These are phyloP conservation scores for Drepana arcuata DNA, from an alignment of 1,140 invertebrate genomes.

Conservation along the genomic window DNA sequence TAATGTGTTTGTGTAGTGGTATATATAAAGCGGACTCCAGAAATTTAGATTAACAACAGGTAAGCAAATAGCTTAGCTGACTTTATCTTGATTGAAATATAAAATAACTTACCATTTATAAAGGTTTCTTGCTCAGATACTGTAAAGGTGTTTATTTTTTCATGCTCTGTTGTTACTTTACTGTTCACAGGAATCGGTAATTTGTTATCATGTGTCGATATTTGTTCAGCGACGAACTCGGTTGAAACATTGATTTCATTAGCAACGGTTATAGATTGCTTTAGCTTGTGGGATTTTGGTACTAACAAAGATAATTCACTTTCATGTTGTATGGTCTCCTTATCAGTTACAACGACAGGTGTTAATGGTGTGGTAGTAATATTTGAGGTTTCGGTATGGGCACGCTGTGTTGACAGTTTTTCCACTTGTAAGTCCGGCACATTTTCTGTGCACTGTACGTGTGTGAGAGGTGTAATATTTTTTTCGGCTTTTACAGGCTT, in stretches of 20 bases:
- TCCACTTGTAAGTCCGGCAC: conserved; percentile 28
- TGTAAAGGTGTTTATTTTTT: conserved; percentile 15
- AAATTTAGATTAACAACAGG: too few species aligned
- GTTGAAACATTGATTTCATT: conserved; percentile 34
- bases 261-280: conserved; percentile 20
- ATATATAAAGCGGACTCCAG: too few species aligned
- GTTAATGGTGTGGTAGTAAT: conserved; percentile 24
- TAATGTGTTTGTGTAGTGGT: too few species aligned
- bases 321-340: conserved; percentile 39
- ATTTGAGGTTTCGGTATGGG: conserved; percentile 23
- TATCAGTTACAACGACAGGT: conserved; percentile 46
- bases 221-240: conserved; percentile 33
- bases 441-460: conserved; percentile 49
- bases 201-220: conserved; percentile 17
- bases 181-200: conserved; percentile 15
- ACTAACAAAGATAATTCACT: conserved; percentile 23
- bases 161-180: conserved; percentile 17
- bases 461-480: conserved; percentile 30
- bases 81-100: background rate
- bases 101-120: conserved; percentile 33
- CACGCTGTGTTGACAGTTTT: conserved; percentile 22
- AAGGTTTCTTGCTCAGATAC: conserved; percentile 24
- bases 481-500: conserved; percentile 29
- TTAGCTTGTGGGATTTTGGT: conserved; percentile 28
- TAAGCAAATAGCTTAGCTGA: too few species aligned